Conservation (phyloP, 2,797 vertebrate genomes). For the Tenualosa thibaudeaui region DNA sequence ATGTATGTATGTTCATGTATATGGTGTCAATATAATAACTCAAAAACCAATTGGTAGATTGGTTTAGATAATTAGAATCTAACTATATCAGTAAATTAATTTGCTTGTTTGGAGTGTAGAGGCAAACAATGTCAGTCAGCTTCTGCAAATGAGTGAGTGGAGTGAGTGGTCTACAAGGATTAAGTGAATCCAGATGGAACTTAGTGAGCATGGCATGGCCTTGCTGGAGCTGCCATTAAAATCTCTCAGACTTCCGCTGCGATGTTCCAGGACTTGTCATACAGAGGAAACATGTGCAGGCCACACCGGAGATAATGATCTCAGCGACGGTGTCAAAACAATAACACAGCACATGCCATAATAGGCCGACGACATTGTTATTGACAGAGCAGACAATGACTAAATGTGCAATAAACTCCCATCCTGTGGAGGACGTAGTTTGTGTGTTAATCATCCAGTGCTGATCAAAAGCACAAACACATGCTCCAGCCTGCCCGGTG, state of each 20-base stretch:
- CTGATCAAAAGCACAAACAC: conserved; percentile 25
- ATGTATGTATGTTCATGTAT: too few relatives aligned
- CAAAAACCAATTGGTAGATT: neutral
- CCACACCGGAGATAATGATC: conserved; percentile 20
- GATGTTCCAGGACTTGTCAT: conserved; percentile 17
- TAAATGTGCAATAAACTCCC: conserved; percentile 8
- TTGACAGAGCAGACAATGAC: conserved; percentile 24
- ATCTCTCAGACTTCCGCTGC: conserved; percentile 4
- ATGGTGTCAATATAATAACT: neutral
- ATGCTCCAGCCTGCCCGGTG: neutral
- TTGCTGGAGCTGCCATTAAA: conserved; percentile 17
- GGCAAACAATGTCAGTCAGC: neutral
- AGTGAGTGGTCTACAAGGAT: neutral
- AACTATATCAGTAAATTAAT: neutral
- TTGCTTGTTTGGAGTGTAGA: neutral
- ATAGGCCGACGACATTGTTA: conserved; percentile 18
- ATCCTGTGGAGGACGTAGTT: conserved; percentile 9
- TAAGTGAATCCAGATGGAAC: neutral
- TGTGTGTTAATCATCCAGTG: conserved; percentile 20
- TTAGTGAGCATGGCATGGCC: neutral
- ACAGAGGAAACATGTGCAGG: conserved; percentile 11
- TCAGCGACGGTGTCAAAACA: conserved; percentile 19
- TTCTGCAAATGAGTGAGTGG: neutral
- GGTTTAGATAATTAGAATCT: neutral
- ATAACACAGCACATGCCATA: conserved; percentile 7